phyloP scores from a whole-genome alignment of 2,113 vertebrate species.

The Myiagra hebetior region DNA sequence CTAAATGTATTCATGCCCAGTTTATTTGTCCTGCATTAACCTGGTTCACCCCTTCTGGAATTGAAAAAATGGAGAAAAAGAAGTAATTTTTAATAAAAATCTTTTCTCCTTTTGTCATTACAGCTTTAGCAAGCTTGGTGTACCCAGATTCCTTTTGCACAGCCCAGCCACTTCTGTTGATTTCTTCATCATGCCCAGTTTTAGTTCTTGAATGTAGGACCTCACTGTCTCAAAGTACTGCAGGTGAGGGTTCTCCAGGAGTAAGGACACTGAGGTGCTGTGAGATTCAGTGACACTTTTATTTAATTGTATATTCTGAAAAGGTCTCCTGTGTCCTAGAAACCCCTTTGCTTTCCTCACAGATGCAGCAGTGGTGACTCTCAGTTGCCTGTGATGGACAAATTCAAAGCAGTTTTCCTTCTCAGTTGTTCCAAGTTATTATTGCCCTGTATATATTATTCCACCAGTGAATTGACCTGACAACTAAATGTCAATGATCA shows the following conservation, averaged over 20 bases:
- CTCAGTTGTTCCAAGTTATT: background rate
- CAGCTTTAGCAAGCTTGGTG: background rate
- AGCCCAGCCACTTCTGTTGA: background rate
- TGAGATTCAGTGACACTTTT: background rate
- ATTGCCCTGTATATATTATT: background rate
- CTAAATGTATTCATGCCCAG: background rate
- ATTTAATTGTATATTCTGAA: background rate
- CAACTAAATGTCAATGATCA: background rate
- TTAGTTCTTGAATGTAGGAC: background rate
- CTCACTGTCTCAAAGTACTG: background rate
- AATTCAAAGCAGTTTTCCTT: background rate
- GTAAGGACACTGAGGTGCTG: background rate
- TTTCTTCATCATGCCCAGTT: background rate
- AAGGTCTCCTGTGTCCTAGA: background rate
- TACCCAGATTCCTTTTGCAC: background rate
- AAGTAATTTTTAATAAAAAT: background rate
- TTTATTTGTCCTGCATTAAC: background rate
- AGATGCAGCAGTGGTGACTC: background rate
- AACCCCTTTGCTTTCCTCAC: background rate
- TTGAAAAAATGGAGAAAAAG: background rate
- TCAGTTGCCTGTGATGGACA: accelerated
- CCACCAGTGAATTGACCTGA: background rate
- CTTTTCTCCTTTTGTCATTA: background rate
- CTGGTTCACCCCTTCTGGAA: background rate
- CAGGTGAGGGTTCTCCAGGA: background rate